phyloP scores from a whole-genome alignment of 2,888 invertebrate genomes.

The Chaetogeoica ovagalla region DNA sequence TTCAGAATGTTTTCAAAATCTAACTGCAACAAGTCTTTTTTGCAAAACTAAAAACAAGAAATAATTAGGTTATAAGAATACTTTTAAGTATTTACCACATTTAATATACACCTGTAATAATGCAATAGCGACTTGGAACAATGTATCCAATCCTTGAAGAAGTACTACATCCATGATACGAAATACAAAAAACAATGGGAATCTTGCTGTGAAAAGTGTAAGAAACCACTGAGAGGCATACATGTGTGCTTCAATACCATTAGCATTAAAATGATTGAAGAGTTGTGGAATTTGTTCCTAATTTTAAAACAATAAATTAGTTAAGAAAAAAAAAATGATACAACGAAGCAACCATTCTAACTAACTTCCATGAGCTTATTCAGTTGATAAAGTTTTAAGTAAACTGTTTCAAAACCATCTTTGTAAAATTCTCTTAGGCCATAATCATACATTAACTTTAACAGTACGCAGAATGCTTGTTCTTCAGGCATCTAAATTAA shows the following conservation, averaged over 20 bases:
- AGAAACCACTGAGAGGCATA: conserved; percentile 99
- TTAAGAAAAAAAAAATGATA: background rate
- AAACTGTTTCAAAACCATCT: conserved; percentile 94
- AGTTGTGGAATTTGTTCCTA: conserved; percentile 81
- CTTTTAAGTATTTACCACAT: background rate
- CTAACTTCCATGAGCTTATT: conserved; percentile 86
- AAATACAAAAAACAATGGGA: conserved; percentile 95
- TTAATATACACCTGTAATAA: conserved; percentile 72
- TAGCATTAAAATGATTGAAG: conserved; percentile 78
- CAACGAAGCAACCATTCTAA: background rate
- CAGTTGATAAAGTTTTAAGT: conserved; percentile 91
- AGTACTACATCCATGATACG: conserved; percentile 96
- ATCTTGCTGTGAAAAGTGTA: conserved; percentile 98
- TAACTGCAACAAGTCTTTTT: conserved; percentile 84
- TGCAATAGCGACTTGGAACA: conserved; percentile 95
- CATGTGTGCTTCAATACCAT: conserved; percentile 96
- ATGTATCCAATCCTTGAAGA: conserved; percentile 88
- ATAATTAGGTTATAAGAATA: conserved; percentile 17
- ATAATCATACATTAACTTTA: conserved; percentile 96
- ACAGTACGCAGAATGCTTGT: conserved; percentile 95
- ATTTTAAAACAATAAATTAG: conserved; percentile 56
- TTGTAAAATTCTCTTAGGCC: conserved; percentile 92
- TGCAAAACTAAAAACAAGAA: conserved; percentile 67
- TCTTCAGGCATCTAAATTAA: conserved; percentile 94
- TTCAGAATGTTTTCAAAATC: conserved; percentile 98